Base-by-base conservation (phyloP, 2,113 vertebrate genomes). In the Ammodramus savannarum region DNA sequence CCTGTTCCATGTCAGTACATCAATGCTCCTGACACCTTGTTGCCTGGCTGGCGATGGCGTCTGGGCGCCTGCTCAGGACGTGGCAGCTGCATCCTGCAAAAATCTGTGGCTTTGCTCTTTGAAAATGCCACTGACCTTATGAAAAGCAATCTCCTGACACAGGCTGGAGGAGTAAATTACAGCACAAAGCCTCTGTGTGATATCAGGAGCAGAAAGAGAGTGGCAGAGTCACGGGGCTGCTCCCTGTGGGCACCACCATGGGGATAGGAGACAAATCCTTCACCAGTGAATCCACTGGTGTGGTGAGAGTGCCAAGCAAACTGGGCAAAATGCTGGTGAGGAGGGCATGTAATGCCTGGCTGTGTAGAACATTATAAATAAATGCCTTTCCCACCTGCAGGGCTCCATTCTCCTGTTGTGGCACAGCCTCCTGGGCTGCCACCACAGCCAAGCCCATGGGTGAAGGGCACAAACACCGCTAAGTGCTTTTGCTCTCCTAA, bases 121-220 rank as follows among this genome's bases (percentile, higher is more conserved):
- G 81, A 54, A 91, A 85, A 94, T 74, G 27, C 11, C 76, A 59
- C 72, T 51, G 79, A 90, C 85, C 75, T 92, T 54, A 69, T 51
- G 75, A 95, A 93, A 83, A 93, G 13, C 39, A 73, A 66, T 38
- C 67, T 85, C 63, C 72, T 85, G 82, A 66, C 71, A 49, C 12
- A 23, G 52, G 54, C 74, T 79, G 62, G 58, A 61, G 58, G 34
- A 95, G 54, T 84, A 76, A 75, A 79, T 93, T 74, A 68, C 32
- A 77, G 63, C 25, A 51, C 59, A 48, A 52, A 80, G 72, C 51
- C 63, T 43, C 23, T 34, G 6, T 31, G 22, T 61, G 44, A 3
- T 44, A 34, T 13, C 14, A 85, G 41, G n/a, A 69, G 13, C 3
- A 85, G 36, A 80, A 83, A 66, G 2, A 1, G 19, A 69, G 46